Evolutionary conservation across 2,113 vertebrate genomes (phyloP).

Genomic region (Dipodomys spectabilis): DNA sequence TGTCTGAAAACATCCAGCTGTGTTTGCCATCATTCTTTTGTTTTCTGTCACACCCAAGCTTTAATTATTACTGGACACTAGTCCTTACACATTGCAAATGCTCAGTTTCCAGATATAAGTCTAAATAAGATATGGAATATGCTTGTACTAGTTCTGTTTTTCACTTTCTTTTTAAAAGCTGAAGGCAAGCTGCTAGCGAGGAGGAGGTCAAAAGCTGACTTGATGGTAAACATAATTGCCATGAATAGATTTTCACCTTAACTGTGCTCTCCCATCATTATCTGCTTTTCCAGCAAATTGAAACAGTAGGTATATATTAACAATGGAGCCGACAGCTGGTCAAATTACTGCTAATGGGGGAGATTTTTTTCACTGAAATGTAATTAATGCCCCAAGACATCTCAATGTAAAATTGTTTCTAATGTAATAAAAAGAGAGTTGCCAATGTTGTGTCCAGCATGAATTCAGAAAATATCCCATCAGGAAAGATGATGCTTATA

Average conservation of each 20-base stretch:
- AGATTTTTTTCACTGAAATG: constrained; percentile 60
- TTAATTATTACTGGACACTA: neutral
- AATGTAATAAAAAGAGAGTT: neutral
- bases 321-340: neutral
- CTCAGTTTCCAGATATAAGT: neutral
- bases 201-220: neutral
- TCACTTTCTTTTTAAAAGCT: neutral
- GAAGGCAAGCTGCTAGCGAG: neutral
- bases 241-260: constrained; percentile 14
- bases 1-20: neutral
- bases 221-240: neutral
- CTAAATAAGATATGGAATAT: neutral
- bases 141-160: neutral
- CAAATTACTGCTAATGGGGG: neutral
- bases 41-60: neutral
- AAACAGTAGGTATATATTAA: constrained; percentile 45
- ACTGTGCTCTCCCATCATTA: neutral
- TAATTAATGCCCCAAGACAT: constrained; percentile 55
- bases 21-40: neutral
- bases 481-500: neutral
- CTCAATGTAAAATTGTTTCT: constrained; percentile 22
- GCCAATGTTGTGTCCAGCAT: neutral
- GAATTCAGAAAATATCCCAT: neutral
- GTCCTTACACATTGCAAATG: neutral
- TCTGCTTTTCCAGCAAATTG: constrained; percentile 31